A percentile compares a stretch with the other conserved stretches of the same genome.
Conservation (phyloP, 2,888 invertebrate species). For the Drosophila tanythrix region DNA sequence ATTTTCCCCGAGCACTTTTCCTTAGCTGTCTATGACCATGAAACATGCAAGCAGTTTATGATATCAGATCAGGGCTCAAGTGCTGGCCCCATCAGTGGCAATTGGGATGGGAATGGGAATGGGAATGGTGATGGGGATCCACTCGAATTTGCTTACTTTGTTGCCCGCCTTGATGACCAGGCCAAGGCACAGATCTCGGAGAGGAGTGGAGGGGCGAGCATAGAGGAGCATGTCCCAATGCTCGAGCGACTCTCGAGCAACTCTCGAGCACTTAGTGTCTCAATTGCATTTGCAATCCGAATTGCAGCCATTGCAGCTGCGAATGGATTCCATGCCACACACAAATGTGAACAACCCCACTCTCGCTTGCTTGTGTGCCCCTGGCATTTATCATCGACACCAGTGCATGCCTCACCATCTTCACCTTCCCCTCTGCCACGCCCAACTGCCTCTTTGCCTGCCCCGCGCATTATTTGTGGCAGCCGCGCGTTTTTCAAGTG, state of each 20-base stretch:
- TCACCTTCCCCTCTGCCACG: conserved; percentile 1
- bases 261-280: conserved; percentile 67
- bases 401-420: conserved; percentile 14
- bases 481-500: conserved; percentile 66
- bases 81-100: conserved; percentile 23
- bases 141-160: conserved; percentile 64
- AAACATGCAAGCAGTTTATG: conserved; percentile 54
- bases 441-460: not conserved
- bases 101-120: conserved; percentile 1
- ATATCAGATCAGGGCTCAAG: conserved; percentile 55
- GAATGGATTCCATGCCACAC: conserved; percentile 55
- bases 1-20: conserved; percentile 37
- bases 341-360: conserved; percentile 10
- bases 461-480: conserved; percentile 40
- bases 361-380: conserved; percentile 21
- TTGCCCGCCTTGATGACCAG: conserved; percentile 35
- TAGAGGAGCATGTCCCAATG: not conserved
- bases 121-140: conserved; percentile 15
- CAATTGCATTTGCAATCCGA: conserved; percentile 74
- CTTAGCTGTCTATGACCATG: conserved; percentile 49
- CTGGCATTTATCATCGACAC: conserved; percentile 61
- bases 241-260: conserved; percentile 5
- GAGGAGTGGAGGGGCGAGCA: not conserved
- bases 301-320: conserved; percentile 56
- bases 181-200: conserved; percentile 14